A percentile compares a stretch with the other conserved stretches of the same genome.
These are phyloP conservation scores for Sinelater perroti DNA, from an alignment of 2,888 invertebrate genomes.

Conservation along the genomic window DNA sequence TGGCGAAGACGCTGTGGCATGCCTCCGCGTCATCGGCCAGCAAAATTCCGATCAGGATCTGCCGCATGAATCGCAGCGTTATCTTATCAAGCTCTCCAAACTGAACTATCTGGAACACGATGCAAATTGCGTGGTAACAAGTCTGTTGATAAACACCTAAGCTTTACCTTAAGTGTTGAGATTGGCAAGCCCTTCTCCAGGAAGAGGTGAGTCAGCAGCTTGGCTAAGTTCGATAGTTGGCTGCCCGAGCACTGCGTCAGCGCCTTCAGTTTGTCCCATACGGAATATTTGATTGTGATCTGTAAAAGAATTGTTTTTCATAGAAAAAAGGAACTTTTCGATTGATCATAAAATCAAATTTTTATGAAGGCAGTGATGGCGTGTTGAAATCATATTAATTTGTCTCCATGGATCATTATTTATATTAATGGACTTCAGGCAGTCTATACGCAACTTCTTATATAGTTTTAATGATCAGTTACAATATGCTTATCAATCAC, in stretches of 20 bases:
- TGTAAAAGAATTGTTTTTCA: slow-evolving; percentile 56
- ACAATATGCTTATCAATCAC: no score
- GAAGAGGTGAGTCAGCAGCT: slow-evolving; percentile 81
- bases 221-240: slow-evolving; percentile 78
- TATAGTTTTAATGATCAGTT: no score
- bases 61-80: slow-evolving; percentile 81
- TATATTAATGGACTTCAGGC: no score
- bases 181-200: slow-evolving; percentile 79
- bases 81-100: slow-evolving; percentile 85
- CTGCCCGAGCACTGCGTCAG: slow-evolving; percentile 70
- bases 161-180: slow-evolving; percentile 83
- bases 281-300: slow-evolving; percentile 85
- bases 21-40: slow-evolving; percentile 71
- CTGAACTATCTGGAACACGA: slow-evolving; percentile 74
- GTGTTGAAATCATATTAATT: no score
- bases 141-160: slow-evolving; percentile 18
- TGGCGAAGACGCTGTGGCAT: slow-evolving; percentile 72
- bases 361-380: no score
- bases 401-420: no score
- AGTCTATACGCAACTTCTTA: no score
- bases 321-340: no score
- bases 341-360: slow-evolving; percentile 21
- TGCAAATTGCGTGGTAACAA: neutral
- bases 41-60: slow-evolving; percentile 78
- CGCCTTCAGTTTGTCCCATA: slow-evolving; percentile 93